phyloP scores from a whole-genome alignment of 2,888 invertebrate species.

The Nomada goodeniana region DNA sequence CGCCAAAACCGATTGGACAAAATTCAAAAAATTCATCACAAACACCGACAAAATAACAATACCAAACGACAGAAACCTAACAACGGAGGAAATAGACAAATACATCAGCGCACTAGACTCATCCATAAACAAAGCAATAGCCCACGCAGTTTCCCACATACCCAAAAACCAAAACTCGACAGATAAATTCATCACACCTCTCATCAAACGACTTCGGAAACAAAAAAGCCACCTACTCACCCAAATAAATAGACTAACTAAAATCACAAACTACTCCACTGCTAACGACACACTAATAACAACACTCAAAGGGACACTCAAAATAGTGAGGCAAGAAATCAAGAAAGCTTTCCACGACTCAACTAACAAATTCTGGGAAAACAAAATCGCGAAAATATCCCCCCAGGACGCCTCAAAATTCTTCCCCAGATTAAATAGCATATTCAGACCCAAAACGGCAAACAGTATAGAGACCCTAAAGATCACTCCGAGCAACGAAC shows the following conservation, averaged over 20 bases:
- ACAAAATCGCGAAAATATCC: background rate
- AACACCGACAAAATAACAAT: background rate
- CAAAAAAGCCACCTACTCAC: background rate
- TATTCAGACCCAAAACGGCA: background rate
- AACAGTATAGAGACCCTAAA: background rate
- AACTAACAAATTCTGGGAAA: background rate
- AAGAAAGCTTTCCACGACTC: background rate
- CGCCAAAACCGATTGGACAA: slow-evolving; percentile 50
- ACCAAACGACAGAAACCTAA: slow-evolving; percentile 50
- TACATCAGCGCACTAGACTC: too few relatives aligned
- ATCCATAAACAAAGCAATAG: too few relatives aligned
- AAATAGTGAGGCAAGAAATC: too few relatives aligned
- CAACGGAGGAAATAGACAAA: slow-evolving; percentile 28
- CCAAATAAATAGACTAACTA: too few relatives aligned
- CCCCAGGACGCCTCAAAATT: background rate
- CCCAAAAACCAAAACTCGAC: too few relatives aligned
- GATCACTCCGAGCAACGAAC: background rate
- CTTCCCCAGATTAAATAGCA: background rate
- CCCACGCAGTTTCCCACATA: too few relatives aligned
- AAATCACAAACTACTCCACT: too few relatives aligned
- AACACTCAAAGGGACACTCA: too few relatives aligned
- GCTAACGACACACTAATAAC: too few relatives aligned
- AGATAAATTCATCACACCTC: background rate
- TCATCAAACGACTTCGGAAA: too few relatives aligned
- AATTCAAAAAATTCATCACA: slow-evolving; percentile 14